phyloP scores from a whole-genome alignment of 2,113 vertebrate species.

The Dipodomys ordii region DNA sequence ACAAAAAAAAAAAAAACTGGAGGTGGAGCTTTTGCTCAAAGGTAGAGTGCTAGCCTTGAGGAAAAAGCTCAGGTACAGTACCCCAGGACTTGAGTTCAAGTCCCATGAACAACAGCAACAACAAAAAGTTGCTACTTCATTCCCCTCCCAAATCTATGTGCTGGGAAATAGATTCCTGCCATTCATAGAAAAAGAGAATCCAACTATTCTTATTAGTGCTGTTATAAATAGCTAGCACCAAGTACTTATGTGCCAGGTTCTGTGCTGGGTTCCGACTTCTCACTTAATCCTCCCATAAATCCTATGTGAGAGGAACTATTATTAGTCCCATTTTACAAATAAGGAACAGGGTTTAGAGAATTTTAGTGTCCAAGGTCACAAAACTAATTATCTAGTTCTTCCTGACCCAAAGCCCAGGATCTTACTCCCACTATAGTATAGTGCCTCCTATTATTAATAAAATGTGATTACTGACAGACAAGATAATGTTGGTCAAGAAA shows the following conservation, averaged over 20 bases:
- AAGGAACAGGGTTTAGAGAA: slow-evolving; percentile 67
- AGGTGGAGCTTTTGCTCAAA: no score
- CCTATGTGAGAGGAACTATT: slow-evolving; percentile 41
- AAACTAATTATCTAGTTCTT: slow-evolving; percentile 57
- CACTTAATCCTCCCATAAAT: slow-evolving; percentile 60
- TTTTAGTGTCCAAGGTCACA: slow-evolving; percentile 54
- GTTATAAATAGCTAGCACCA: slow-evolving; percentile 3
- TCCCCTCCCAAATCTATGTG: neutral
- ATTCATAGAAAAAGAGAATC: neutral
- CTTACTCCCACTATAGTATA: neutral
- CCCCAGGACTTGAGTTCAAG: no score
- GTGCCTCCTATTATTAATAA: slow-evolving; percentile 1
- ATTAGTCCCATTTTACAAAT: slow-evolving; percentile 67
- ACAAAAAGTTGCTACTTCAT: no score
- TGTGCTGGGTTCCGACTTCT: slow-evolving; percentile 34
- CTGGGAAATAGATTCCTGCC: neutral
- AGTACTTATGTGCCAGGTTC: neutral
- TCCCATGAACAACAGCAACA: no score
- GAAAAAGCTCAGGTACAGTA: no score
- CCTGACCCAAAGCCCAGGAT: slow-evolving; percentile 11
- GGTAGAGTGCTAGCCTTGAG: no score
- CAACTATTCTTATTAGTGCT: neutral
- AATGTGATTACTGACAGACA: slow-evolving; percentile 55
- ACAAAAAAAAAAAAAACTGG: no score
- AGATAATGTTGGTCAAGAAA: neutral